These are phyloP conservation scores for Geococcyx californianus DNA, from an alignment of 2,113 vertebrate species.

Conservation along the genomic window DNA sequence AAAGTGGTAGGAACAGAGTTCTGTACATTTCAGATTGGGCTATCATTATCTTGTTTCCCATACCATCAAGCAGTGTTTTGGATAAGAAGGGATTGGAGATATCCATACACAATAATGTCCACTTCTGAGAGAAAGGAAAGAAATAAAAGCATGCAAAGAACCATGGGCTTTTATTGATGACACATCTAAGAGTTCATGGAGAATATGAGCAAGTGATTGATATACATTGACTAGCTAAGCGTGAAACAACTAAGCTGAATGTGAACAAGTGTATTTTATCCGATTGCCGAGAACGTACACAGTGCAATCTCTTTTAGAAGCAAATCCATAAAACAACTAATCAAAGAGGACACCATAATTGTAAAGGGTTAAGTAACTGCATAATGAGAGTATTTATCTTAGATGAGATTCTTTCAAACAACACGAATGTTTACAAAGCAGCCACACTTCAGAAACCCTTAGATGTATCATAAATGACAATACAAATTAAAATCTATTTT, in stretches of 20 bases:
- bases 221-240: background rate
- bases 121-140: background rate
- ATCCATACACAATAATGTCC: background rate
- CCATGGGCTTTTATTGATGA: accelerated
- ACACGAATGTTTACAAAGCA: background rate
- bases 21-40: background rate
- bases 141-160: background rate
- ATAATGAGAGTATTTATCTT: background rate
- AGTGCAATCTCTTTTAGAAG: background rate
- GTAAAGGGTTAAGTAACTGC: background rate
- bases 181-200: background rate
- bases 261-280: background rate
- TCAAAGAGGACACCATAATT: background rate
- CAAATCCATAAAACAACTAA: background rate
- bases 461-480: background rate
- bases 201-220: background rate
- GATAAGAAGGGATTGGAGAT: background rate
- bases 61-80: background rate
- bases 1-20: background rate
- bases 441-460: background rate
- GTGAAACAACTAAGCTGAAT: background rate
- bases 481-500: background rate
- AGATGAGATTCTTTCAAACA: background rate
- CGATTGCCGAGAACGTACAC: background rate
- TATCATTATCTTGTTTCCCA: background rate